Percentiles rank a stretch among this genome's conserved stretches.
Evolutionary conservation across 2,113 vertebrate species (phyloP).

Genomic region (Pedetes capensis): DNA sequence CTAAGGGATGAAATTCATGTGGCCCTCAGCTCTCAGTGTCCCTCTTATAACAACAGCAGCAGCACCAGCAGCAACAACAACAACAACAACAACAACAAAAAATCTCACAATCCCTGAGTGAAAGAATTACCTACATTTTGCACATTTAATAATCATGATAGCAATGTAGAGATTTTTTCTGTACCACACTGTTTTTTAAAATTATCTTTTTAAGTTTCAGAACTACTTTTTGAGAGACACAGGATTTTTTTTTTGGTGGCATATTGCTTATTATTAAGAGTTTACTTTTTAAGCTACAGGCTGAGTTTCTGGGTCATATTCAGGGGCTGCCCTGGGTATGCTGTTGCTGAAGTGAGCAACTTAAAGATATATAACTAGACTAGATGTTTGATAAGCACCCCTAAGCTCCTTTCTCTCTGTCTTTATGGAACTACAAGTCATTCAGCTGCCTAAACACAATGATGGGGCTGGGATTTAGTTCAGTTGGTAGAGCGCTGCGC

Average conservation of each 20-base stretch:
- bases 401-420: background rate
- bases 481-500: too few species aligned
- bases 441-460: background rate
- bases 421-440: background rate
- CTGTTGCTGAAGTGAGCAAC: background rate
- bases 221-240: background rate
- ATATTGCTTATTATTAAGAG: background rate
- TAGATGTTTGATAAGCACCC: background rate
- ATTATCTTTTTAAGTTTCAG: background rate
- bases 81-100: background rate
- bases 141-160: slow-evolving; percentile 61
- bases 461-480: too few species aligned
- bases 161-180: slow-evolving; percentile 49
- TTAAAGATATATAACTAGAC: too few species aligned
- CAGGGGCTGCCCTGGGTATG: accelerated
- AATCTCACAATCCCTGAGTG: background rate
- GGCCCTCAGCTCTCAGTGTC: slow-evolving; percentile 1
- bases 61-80: too few species aligned
- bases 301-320: background rate
- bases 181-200: background rate
- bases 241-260: background rate
- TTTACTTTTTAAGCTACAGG: background rate
- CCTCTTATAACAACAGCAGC: background rate
- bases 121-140: slow-evolving; percentile 49
- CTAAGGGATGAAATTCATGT: background rate